Evolutionary conservation across 2,888 invertebrate genomes (phyloP).

Genomic region (Limnephilus marmoratus): DNA sequence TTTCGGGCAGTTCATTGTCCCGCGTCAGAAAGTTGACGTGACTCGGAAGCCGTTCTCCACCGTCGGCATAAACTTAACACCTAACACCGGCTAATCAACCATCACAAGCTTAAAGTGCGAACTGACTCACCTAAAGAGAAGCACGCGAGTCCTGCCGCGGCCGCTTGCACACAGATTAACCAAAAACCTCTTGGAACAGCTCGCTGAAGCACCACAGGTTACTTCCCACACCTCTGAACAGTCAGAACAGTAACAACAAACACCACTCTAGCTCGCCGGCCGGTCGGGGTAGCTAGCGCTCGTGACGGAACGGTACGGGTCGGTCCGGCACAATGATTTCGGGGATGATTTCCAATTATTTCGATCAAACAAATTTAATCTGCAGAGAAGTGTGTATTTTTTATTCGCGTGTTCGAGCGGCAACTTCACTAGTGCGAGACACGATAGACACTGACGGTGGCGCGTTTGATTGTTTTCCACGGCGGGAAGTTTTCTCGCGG

Average conservation of each 20-base stretch:
- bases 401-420: conserved; percentile 28
- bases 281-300: conserved; percentile 12
- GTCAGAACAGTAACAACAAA: conserved; percentile 37
- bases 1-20: background rate
- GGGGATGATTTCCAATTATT: conserved; percentile 40
- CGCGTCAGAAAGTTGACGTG: conserved; percentile 9
- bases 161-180: conserved; percentile 29
- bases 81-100: background rate
- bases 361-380: background rate
- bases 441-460: conserved; percentile 61
- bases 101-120: conserved; percentile 13
- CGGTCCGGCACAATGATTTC: conserved; percentile 33
- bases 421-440: conserved; percentile 62
- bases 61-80: background rate
- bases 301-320: conserved; percentile 16
- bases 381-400: background rate
- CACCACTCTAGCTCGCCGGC: conserved; percentile 23
- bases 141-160: conserved; percentile 53
- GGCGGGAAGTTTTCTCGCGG: conserved; percentile 57
- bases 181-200: background rate
- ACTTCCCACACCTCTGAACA: conserved; percentile 27
- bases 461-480: conserved; percentile 59
- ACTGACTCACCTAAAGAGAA: conserved; percentile 44
- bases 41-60: conserved; percentile 8
- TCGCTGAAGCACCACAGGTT: conserved; percentile 11